Evolutionary conservation across 2,113 vertebrate genomes (phyloP), one percentile per base, ranked within the genome.

Genomic region (Chionis minor): DNA sequence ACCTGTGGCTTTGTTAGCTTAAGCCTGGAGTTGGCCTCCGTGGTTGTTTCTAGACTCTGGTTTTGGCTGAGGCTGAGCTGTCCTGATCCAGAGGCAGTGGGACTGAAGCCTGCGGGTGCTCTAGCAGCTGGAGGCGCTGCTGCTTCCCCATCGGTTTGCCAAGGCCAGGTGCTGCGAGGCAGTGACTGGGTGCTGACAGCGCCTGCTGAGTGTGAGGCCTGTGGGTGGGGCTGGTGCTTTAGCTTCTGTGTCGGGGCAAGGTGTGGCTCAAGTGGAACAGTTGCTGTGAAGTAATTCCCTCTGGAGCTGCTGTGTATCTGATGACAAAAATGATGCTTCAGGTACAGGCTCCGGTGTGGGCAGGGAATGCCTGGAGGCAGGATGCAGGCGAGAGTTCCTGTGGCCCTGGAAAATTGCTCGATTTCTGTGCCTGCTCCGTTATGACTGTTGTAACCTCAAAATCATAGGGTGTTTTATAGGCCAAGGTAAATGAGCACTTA

Each of bases 171-270:
- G 35, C 54, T 75, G 26, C 3, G 2, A 65, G 52, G 77, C n/a
- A 21, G 61, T 0, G 1, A 24, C 52, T 0, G 0, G 8, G 47
- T 45, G 33, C 35, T 33, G 54, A 20, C 28, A 35, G 62, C 4
- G 2, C 32, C 66, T 0, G 7, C 54, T 0, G 1, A 70, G 49
- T 16, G 23, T 0, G 2, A 23, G 47, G 49, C 91, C 82, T 55
- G 45, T 0, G 27, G 67, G 55, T 81, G 88, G 63, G 83, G 83
- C 72, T 86, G 32, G 26, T 86, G 67, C 59, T 38, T 78, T 35
- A 44, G 28, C 18, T 81, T 88, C 51, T 49, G 63, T 42, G 65
- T 58, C 77, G 52, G 70, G 78, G 52, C 70, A 55, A 44, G 65
- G 84, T 61, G 81, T 84, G 93, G 56, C 47, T 87, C 40, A 8